Evolutionary conservation across 2,888 invertebrate genomes (phyloP), one percentile per base, ranked within the genome.

Genomic region (Caenorhabditis wallacei): DNA sequence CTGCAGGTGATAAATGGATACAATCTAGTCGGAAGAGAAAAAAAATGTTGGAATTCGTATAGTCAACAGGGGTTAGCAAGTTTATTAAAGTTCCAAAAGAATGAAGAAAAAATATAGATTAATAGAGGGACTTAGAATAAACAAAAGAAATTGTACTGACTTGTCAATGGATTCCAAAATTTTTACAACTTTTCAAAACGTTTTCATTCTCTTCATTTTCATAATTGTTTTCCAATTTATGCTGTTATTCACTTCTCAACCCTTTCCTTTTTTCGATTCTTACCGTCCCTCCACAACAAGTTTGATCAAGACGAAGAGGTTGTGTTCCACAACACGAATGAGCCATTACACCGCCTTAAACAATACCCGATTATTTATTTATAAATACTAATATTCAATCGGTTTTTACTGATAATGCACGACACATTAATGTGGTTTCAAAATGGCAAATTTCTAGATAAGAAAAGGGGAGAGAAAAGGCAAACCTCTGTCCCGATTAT

Each of bases 261-360:
- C n/a, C 43, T 56, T 48, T n/a, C 18, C 2, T 18, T 43, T n/a
- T 3, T 48, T 46, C 22, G 13, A 22, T 61, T 63, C 88, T 84
- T 51, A 90, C 91, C 51, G 89, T 81, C 56, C 89, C 91, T 37
- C 86, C 80, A 59, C 91, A 91, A 83, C 91, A 91, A 13, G 91
- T 91, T 79, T 91, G 90, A 82, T 91, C 91, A 71, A 89, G 89
- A 26, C 88, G 84, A 46, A 91, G 79, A 10, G 89, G 89, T 66
- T 90, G 87, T 46, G 85, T 83, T 8, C 88, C 88, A 61, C 89
- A 90, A 69, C 90, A 90, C 43, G 86, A 82, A 71, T 89, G 88
- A 24, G 89, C 88, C 78, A 84, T 88, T 46, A 86, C 82, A 59
- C 84, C 86, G 56, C 89, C 89, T 79, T 57, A 75, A 80, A 68